Percentiles rank a stretch among this genome's conserved stretches.
These are phyloP conservation scores for Dicroscelio sp. DNA, from an alignment of 2,888 invertebrate genomes.

Conservation along the genomic window DNA sequence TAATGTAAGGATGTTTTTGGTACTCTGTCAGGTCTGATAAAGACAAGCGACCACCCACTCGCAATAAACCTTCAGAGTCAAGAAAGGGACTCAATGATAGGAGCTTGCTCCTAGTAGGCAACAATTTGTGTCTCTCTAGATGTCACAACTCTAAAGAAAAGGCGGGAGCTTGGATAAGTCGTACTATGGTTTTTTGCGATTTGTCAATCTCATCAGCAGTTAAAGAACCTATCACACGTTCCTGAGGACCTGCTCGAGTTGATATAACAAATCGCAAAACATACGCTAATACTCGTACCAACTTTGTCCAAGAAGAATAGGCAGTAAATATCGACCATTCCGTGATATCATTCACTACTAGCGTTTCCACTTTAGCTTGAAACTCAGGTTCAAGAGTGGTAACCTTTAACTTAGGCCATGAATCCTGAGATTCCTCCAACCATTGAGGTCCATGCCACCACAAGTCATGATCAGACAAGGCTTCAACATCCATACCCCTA, in stretches of 20 bases:
- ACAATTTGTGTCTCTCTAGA: not conserved
- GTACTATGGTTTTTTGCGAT: not conserved
- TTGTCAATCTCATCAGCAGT: not conserved
- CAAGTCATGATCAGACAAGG: not conserved
- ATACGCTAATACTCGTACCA: not conserved
- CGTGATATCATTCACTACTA: too few species aligned
- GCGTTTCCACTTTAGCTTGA: not conserved
- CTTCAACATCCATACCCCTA: not conserved
- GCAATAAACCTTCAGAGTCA: conserved; percentile 9
- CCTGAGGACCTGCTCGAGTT: too few species aligned
- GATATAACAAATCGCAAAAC: not conserved
- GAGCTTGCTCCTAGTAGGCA: not conserved
- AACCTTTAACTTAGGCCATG: not conserved
- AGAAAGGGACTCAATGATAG: conserved; percentile 40
- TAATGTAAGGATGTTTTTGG: conserved; percentile 21
- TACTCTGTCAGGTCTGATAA: not conserved
- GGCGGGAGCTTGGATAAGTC: not conserved
- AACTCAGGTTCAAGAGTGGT: too few species aligned
- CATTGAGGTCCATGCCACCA: conserved; percentile 37
- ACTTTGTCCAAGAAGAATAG: not conserved
- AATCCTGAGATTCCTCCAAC: not conserved
- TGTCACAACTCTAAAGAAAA: not conserved
- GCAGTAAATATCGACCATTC: not conserved
- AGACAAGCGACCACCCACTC: conserved; percentile 22
- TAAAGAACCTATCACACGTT: not conserved